Conservation (phyloP, 1,140 invertebrate genomes). For the Globodera rostochiensis region DNA sequence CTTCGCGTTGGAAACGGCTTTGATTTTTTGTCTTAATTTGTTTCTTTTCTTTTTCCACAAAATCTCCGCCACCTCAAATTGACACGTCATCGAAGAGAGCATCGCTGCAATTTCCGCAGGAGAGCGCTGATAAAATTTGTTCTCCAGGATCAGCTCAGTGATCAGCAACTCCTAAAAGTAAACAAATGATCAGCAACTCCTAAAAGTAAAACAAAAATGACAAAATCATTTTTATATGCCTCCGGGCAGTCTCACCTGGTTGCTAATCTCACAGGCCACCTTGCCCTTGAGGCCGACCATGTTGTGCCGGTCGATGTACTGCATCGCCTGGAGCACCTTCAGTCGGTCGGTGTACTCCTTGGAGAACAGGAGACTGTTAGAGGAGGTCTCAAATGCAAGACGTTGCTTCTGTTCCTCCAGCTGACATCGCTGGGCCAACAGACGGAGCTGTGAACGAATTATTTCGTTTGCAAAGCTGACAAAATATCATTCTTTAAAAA, state of each 20-base stretch:
- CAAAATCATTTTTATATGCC: too few species aligned
- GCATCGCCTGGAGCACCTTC: slow-evolving; percentile 78
- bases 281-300: slow-evolving; percentile 80
- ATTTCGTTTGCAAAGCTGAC: too few species aligned
- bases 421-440: not conserved
- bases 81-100: slow-evolving; percentile 66
- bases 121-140: slow-evolving; percentile 74
- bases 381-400: slow-evolving; percentile 70
- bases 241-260: slow-evolving; percentile 57
- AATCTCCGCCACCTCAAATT: slow-evolving; percentile 72
- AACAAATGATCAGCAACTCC: slow-evolving; percentile 73
- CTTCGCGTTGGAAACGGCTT: not conserved
- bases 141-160: slow-evolving; percentile 91
- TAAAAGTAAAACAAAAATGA: slow-evolving; percentile 18
- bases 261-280: slow-evolving; percentile 93
- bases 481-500: too few species aligned
- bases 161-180: slow-evolving; percentile 71
- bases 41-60: slow-evolving; percentile 3
- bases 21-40: not conserved
- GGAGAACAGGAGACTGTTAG: slow-evolving; percentile 81
- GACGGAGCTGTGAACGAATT: not conserved
- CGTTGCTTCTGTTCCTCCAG: slow-evolving; percentile 27
- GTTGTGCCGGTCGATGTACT: slow-evolving; percentile 75
- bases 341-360: slow-evolving; percentile 85
- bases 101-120: slow-evolving; percentile 81